Conservation (phyloP, 2,797 vertebrate genomes). For the Bufotes viridis region DNA sequence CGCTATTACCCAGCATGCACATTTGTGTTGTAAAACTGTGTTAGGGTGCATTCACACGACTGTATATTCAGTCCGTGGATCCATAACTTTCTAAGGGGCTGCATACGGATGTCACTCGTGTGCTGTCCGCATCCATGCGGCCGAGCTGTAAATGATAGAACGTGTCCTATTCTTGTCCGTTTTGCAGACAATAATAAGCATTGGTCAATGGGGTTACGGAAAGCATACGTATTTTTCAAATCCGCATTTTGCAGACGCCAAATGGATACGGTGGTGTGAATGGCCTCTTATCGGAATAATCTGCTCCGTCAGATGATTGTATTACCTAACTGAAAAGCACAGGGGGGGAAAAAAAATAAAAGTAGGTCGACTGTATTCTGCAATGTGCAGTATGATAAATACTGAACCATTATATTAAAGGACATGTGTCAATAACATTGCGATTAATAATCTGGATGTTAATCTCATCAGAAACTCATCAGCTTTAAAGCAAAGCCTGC, state of each 20-base stretch:
- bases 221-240: too few species aligned
- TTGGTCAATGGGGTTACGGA: too few species aligned
- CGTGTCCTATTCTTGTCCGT: too few species aligned
- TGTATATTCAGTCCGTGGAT: too few species aligned
- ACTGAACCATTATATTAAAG: not conserved
- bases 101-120: too few species aligned
- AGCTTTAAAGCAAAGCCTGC: conserved; percentile 1
- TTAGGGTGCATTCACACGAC: too few species aligned
- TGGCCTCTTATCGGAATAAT: not conserved
- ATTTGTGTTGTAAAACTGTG: not conserved
- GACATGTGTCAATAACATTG: not conserved
- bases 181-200: too few species aligned
- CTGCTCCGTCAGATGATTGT: not conserved
- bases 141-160: too few species aligned
- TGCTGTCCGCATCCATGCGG: too few species aligned
- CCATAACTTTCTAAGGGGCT: too few species aligned
- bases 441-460: not conserved
- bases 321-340: not conserved
- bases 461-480: not conserved
- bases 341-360: not conserved
- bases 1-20: not conserved
- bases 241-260: too few species aligned
- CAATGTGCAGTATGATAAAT: not conserved
- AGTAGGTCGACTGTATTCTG: not conserved
- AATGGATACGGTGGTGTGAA: too few species aligned